Conservation (phyloP, 1,140 invertebrate species). For the Lutraria rhynchaena region DNA sequence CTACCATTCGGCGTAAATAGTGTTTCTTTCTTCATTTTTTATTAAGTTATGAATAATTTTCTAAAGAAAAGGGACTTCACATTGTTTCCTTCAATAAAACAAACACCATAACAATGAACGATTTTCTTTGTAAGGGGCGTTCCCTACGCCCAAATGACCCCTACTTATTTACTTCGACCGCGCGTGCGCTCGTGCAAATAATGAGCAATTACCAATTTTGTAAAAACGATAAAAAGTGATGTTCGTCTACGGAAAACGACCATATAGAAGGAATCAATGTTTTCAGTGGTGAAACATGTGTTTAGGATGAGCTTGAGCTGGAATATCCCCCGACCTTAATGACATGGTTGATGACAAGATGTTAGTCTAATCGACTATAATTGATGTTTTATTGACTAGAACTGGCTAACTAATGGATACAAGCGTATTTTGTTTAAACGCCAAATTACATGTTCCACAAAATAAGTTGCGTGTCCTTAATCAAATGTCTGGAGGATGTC, state of each 20-base stretch:
- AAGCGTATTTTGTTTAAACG: constrained; percentile 44
- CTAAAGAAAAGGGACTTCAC: no score
- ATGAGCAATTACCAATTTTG: constrained; percentile 15
- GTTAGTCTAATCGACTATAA: constrained; percentile 50
- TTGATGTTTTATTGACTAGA: constrained; percentile 51
- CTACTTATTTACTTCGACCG: no score
- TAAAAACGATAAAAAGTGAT: constrained; percentile 36
- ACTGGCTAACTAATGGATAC: constrained; percentile 38
- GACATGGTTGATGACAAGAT: constrained; percentile 28
- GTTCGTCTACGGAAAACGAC: constrained; percentile 14
- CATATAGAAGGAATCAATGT: constrained; percentile 39
- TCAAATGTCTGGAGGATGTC: constrained; percentile 31
- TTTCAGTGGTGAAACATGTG: constrained; percentile 43
- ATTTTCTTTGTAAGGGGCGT: no score
- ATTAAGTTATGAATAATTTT: no score
- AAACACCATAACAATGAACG: no score
- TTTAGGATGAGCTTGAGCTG: constrained; percentile 27
- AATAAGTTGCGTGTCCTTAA: constrained; percentile 46
- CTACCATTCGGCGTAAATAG: no score
- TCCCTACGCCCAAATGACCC: no score
- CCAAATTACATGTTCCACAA: constrained; percentile 48
- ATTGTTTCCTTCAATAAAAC: no score
- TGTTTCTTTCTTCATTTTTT: no score
- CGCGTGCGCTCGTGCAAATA: not conserved
- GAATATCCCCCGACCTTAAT: constrained; percentile 21